These are phyloP conservation scores for Pollenia angustigena DNA, from an alignment of 2,888 invertebrate genomes.

Conservation along the genomic window DNA sequence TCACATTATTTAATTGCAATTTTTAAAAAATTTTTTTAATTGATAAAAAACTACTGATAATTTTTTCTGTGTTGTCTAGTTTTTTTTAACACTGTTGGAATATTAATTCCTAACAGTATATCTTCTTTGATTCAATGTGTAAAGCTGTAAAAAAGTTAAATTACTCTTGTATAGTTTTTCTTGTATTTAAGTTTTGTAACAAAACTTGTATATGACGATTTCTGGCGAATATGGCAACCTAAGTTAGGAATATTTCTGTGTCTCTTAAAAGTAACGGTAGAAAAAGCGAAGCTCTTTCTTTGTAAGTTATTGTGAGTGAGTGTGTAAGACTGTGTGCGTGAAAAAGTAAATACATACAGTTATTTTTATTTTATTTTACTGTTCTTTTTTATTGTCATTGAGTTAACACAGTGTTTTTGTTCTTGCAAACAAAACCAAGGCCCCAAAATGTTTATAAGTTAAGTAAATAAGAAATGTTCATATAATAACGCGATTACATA, in stretches of 20 bases:
- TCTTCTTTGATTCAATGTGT: no score
- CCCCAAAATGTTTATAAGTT: slow-evolving; percentile 6
- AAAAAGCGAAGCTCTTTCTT: neutral
- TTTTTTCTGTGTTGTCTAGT: no score
- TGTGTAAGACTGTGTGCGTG: neutral
- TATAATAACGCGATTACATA: neutral
- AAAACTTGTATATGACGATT: no score
- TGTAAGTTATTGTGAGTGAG: neutral
- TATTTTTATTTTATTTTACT: neutral
- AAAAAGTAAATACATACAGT: neutral
- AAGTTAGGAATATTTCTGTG: slow-evolving; percentile 7
- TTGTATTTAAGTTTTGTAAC: no score
- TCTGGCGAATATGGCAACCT: no score
- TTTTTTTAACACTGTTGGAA: no score
- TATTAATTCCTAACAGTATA: no score
- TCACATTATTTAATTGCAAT: no score
- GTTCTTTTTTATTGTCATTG: neutral
- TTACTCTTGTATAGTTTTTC: no score
- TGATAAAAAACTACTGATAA: no score
- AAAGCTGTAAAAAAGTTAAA: no score
- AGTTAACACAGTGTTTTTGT: slow-evolving; percentile 25
- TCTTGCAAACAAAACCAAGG: slow-evolving; percentile 10
- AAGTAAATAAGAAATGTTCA: slow-evolving; percentile 23
- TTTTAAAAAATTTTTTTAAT: no score
- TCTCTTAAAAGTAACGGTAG: slow-evolving; percentile 11